A percentile compares a stretch with the other conserved stretches of the same genome.
Conservation (phyloP, 2,888 invertebrate genomes). For the Coremacera marginata region DNA sequence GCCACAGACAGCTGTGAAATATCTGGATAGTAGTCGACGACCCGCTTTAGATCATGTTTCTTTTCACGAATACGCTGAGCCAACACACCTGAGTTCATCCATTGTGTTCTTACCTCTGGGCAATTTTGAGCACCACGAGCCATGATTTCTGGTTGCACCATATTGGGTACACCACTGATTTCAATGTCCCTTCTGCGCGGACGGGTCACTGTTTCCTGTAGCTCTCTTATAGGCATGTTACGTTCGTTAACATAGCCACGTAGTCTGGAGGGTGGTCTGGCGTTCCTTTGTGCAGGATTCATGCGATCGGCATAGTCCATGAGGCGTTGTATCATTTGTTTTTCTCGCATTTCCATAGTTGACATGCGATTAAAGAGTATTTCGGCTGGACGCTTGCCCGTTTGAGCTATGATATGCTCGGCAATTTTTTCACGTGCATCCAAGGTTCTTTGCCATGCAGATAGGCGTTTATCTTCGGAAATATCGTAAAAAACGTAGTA, state of each 20-base stretch:
- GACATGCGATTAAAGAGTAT: neutral
- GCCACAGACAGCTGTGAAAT: neutral
- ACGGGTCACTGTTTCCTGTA: neutral
- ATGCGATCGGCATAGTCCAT: neutral
- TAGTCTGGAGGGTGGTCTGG: neutral
- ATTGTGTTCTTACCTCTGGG: neutral
- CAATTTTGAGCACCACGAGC: neutral
- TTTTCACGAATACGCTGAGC: too few species aligned
- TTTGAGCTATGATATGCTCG: neutral
- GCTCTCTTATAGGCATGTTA: neutral
- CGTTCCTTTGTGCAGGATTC: neutral
- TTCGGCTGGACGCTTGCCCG: constrained; percentile 1
- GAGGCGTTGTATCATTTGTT: neutral
- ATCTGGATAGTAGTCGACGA: neutral
- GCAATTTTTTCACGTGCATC: neutral
- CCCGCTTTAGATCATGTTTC: constrained; percentile 4
- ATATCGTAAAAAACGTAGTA: too few species aligned
- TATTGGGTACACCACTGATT: neutral
- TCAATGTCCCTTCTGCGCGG: neutral
- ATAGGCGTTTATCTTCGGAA: neutral
- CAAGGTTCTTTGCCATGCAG: neutral
- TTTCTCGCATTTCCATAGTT: neutral
- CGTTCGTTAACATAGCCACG: neutral
- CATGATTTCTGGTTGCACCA: neutral
- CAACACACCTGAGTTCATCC: neutral